Evolutionary conservation across 2,888 invertebrate genomes (phyloP).

Genomic region (Lochmaea capreae): DNA sequence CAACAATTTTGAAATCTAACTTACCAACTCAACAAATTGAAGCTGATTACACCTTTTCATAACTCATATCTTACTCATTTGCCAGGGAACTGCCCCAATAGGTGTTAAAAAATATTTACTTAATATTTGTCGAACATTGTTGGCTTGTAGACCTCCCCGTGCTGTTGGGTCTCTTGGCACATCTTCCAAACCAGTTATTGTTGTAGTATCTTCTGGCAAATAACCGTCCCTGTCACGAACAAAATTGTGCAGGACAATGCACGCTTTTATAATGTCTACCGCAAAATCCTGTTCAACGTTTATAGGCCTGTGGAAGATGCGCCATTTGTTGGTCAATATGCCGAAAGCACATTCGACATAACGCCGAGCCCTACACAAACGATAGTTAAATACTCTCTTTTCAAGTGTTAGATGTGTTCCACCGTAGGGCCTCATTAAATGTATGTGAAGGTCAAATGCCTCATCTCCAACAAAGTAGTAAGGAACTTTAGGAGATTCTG

Average conservation of each 20-base stretch:
- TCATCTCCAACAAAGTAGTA: slow-evolving; percentile 39
- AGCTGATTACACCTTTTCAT: slow-evolving; percentile 20
- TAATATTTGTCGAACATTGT: slow-evolving; percentile 26
- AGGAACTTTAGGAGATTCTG: slow-evolving; percentile 23
- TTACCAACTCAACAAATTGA: slow-evolving; percentile 7
- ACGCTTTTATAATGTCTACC: slow-evolving; percentile 49
- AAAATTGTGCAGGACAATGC: slow-evolving; percentile 46
- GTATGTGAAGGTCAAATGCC: slow-evolving; percentile 37
- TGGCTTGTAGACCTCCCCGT: slow-evolving; percentile 26
- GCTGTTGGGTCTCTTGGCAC: slow-evolving; percentile 23
- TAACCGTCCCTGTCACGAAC: slow-evolving; percentile 39
- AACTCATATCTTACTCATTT: slow-evolving; percentile 25
- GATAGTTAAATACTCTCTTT: slow-evolving; percentile 44
- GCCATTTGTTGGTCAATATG: slow-evolving; percentile 51
- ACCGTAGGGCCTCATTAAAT: slow-evolving; percentile 40
- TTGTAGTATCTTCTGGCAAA: too few species aligned
- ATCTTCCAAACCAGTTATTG: slow-evolving; percentile 27
- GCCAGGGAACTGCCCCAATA: slow-evolving; percentile 15
- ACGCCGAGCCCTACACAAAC: slow-evolving; percentile 47
- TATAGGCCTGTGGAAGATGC: slow-evolving; percentile 51
- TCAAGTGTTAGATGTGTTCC: slow-evolving; percentile 33
- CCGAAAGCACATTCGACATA: slow-evolving; percentile 51
- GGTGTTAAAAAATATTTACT: slow-evolving; percentile 25
- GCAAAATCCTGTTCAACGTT: slow-evolving; percentile 46
- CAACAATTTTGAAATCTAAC: slow-evolving; percentile 11